Evolutionary conservation across 2,888 invertebrate species (phyloP), one percentile per base, ranked within the genome.

Genomic region (Seira sanloemensis): DNA sequence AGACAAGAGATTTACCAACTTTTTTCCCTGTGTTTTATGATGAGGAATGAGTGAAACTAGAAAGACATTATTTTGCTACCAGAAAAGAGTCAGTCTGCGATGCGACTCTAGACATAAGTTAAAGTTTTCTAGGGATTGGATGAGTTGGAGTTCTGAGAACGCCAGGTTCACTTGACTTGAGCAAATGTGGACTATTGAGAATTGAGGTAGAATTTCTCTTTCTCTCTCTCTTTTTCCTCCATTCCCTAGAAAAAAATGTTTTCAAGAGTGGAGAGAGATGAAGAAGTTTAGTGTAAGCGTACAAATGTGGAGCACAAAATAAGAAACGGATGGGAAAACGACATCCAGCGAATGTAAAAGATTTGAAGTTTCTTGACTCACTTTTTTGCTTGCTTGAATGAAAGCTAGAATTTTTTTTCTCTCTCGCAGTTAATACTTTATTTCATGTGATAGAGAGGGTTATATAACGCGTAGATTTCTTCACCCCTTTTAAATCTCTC

Each of bases 1-100:
- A 77, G 77, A 67, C 69, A 72, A 73, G 77, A 72, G 77, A 83
- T 83, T 83, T 83, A 66, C 62, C 37, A 4, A 54, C n/a, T 82
- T 73, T 73, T 83, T 69, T n/a, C n/a, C 58, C 46, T 68, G n/a
- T n/a, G 21, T n/a, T 37, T 37, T 37, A 37, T 37, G 37, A 37
- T 26, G 80, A 50, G 50, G 71, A 26, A 72, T 21, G 50, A 72
- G 75, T 12, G 67, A 81, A 54, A 66, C 50, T 16, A 67, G 65
- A 72, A 71, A 79, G 71, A 65, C 58, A 67, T 79, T 79, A 66
- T 66, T 66, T 62, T 66, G 23, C 66, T 16, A 66, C 21, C 18
- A 19, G 23, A 9, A 37, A 37, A 37, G 12, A 66, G 23, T 58
- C 9, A 66, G 37, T 18, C 9, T 66, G n/a, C 62, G 16, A 62